Conservation (phyloP, 2,888 invertebrate species). For the Teleogryllus oceanicus region DNA sequence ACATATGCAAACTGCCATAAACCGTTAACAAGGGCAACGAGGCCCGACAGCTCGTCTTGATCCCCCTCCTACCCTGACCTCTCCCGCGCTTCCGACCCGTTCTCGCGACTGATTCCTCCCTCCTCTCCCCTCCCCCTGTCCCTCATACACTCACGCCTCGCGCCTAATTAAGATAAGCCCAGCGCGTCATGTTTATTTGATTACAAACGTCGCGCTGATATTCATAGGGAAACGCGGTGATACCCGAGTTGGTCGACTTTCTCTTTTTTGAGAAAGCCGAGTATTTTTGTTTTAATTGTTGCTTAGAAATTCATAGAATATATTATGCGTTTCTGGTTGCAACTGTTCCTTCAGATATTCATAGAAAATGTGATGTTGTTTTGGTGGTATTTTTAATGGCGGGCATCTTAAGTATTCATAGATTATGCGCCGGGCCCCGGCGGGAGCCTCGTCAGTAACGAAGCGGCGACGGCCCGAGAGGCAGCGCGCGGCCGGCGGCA, state of each 20-base stretch:
- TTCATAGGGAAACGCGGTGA: conserved; percentile 11
- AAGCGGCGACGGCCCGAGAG: too few species aligned
- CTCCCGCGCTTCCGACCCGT: not conserved
- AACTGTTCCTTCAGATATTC: conserved; percentile 18
- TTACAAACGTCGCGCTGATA: conserved; percentile 3
- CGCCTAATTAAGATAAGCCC: conserved; percentile 9
- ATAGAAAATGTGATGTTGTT: conserved; percentile 9
- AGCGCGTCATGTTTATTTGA: not conserved
- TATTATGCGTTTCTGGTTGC: conserved; percentile 18
- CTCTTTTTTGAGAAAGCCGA: conserved; percentile 7
- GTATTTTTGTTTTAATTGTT: conserved; percentile 18
- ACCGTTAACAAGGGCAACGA: too few species aligned
- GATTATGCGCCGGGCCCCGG: not conserved
- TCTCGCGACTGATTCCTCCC: not conserved
- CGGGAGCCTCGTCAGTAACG: too few species aligned
- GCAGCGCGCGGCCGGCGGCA: too few species aligned
- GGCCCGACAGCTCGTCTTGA: too few species aligned
- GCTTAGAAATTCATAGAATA: conserved; percentile 18
- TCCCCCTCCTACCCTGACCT: not conserved
- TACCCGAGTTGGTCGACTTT: not conserved
- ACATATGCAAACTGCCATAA: too few species aligned
- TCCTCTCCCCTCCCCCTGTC: not conserved
- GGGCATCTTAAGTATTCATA: conserved; percentile 4
- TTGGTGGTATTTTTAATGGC: conserved; percentile 18
- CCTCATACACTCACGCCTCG: not conserved